Evolutionary conservation across 1,140 invertebrate genomes (phyloP).

Genomic region (Ceratoteleas bidentatus): DNA sequence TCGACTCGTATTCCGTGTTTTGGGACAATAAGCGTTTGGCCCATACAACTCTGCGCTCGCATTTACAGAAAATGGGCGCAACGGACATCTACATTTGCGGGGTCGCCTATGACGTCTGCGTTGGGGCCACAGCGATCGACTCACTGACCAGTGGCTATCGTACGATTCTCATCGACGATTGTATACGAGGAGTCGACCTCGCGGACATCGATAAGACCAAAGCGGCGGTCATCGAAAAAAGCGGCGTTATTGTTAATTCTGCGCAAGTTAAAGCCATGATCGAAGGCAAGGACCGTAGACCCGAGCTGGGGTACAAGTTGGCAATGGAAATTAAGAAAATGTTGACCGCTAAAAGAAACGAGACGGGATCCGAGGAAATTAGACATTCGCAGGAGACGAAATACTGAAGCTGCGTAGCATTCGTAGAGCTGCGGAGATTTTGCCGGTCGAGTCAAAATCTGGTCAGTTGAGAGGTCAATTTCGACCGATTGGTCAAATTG

Average conservation of each 20-base stretch:
- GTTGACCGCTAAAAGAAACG: slow-evolving; percentile 13
- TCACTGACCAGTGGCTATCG: slow-evolving; percentile 93
- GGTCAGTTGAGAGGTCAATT: too few species aligned
- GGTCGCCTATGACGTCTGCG: slow-evolving; percentile 97
- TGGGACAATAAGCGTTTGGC: slow-evolving; percentile 97
- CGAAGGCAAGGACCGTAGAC: slow-evolving; percentile 90
- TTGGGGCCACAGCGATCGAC: slow-evolving; percentile 93
- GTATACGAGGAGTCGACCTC: slow-evolving; percentile 92
- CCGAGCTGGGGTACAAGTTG: slow-evolving; percentile 92
- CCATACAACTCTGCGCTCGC: slow-evolving; percentile 87
- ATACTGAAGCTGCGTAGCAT: too few species aligned
- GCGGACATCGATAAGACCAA: slow-evolving; percentile 92
- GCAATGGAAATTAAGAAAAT: slow-evolving; percentile 88
- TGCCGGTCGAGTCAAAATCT: too few species aligned
- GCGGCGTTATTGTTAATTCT: slow-evolving; percentile 91
- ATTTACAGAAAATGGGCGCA: slow-evolving; percentile 89
- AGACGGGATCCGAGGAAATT: too few species aligned
- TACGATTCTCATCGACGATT: slow-evolving; percentile 95
- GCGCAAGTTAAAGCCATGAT: slow-evolving; percentile 91
- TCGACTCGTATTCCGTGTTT: slow-evolving; percentile 99
- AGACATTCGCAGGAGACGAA: too few species aligned
- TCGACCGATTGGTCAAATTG: too few species aligned
- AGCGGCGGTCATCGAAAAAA: slow-evolving; percentile 86
- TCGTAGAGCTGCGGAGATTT: too few species aligned
- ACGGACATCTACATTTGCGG: slow-evolving; percentile 98